Base-by-base conservation (phyloP, 2,888 invertebrate species). In the Proisotoma minuta region DNA sequence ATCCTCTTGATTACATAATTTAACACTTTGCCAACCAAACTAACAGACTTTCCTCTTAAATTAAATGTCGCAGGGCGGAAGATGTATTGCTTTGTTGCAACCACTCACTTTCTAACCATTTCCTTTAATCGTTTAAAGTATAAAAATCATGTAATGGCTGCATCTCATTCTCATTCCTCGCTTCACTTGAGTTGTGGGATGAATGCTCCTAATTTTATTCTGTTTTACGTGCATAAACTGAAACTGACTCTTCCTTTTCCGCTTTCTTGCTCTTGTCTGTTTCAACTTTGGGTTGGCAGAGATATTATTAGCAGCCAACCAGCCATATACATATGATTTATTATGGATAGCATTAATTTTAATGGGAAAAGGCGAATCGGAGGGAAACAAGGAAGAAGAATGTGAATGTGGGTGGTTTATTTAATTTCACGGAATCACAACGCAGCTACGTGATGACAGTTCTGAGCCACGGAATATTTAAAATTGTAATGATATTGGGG, bases 371-470 rank as follows among this genome's bases (percentile, higher is more conserved):
- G n/a, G n/a, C n/a, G n/a, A n/a, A n/a, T n/a, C 23, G 40, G 28
- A 43, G 18, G 48, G 57, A 49, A 47, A 57, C n/a, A 56, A 56
- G 18, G 24, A 40, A 26, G 18, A n/a, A n/a, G n/a, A n/a, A n/a
- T n/a, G n/a, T n/a, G n/a, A n/a, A n/a, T n/a, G n/a, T n/a, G n/a
- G n/a, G n/a, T n/a, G n/a, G n/a, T n/a, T n/a, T n/a, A n/a, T n/a
- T n/a, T n/a, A n/a, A n/a, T n/a, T n/a, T n/a, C n/a, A n/a, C n/a
- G n/a, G n/a, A n/a, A n/a, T n/a, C n/a, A n/a, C n/a, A n/a, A n/a
- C n/a, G n/a, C n/a, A n/a, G n/a, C n/a, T n/a, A n/a, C n/a, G n/a
- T n/a, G n/a, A n/a, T n/a, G n/a, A n/a, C n/a, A n/a, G n/a, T n/a
- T n/a, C n/a, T n/a, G n/a, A n/a, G n/a, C n/a, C n/a, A n/a, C n/a